Base-by-base conservation (phyloP, 2,797 vertebrate species). In the Anolis apletophallus region DNA sequence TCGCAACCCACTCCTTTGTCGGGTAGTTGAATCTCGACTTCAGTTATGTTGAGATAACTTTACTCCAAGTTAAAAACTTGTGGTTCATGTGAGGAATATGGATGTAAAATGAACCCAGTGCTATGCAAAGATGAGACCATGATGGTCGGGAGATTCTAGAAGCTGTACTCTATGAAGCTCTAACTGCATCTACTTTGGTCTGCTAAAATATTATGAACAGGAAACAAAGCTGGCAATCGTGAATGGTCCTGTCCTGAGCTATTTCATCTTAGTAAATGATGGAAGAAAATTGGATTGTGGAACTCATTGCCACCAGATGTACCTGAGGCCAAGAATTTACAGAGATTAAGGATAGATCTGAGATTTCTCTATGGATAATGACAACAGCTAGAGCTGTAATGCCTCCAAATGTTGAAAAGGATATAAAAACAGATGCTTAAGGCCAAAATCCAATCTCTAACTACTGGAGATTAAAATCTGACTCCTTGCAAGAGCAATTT, bases 351-450 rank as follows among this genome's bases (percentile, higher is more conserved):
- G 14, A 26, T 7, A 26, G 2, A 17, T 59, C 36, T 74, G 29
- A 69, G 73, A 57, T 69, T 21, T 34, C 54, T 77, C 52, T 69
- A 50, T 87, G 80, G 19, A 50, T 59, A 71, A 87, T 68, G 64
- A 71, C 36, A 77, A 87, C 68, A 80, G 72, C 19, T 46, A 78
- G 17, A 78, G 74, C 52, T 82, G 83, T 78, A 83, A 82, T 87
- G 36, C 40, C 71, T 17, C 64, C 73, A 87, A 87, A 83, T 34
- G 21, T 59, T 77, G 84, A 73, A 85, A 80, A 73, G 54, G 68
- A 80, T 85, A 80, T 73, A 87, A 59, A 83, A 77, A 71, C 73
- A 87, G 73, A 87, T 71, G 61, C 54, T 87, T 83, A 36, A 52
- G 54, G 61, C 57, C 73, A 69, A 87, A 87, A 83, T 71, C 80